Evolutionary conservation across 2,113 vertebrate genomes (phyloP).

Genomic region (Terrapene triunguis): DNA sequence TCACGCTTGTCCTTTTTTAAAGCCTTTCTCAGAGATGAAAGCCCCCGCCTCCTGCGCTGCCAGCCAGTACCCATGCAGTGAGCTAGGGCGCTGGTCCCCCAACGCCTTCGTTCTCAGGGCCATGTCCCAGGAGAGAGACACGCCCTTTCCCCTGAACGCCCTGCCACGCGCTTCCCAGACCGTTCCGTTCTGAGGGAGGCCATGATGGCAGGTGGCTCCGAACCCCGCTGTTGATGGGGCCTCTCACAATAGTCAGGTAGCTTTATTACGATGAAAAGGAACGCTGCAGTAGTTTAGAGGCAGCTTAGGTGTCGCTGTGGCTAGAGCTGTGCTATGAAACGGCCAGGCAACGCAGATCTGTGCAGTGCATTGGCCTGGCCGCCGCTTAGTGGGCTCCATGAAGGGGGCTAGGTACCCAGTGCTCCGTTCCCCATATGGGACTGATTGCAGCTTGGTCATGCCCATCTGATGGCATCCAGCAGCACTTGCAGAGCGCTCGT

Average conservation of each 20-base stretch:
- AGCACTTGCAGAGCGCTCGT: neutral
- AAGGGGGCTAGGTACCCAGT: rapidly evolving
- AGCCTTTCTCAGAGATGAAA: neutral
- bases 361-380: neutral
- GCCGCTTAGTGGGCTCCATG: rapidly evolving
- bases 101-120: rapidly evolving
- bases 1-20: slow-evolving; percentile 78
- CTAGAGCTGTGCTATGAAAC: neutral
- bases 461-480: no score
- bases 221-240: neutral
- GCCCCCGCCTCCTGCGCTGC: neutral
- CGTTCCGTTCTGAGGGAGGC: neutral
- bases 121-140: neutral
- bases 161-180: neutral
- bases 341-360: neutral
- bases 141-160: no score
- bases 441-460: rapidly evolving
- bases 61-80: neutral
- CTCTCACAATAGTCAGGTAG: neutral
- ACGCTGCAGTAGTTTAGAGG: neutral
- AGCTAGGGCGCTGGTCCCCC: neutral
- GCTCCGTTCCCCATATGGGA: rapidly evolving
- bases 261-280: neutral
- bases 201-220: neutral
- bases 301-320: neutral